phyloP scores from a whole-genome alignment of 2,113 vertebrate species.

The Hassar affinis region DNA sequence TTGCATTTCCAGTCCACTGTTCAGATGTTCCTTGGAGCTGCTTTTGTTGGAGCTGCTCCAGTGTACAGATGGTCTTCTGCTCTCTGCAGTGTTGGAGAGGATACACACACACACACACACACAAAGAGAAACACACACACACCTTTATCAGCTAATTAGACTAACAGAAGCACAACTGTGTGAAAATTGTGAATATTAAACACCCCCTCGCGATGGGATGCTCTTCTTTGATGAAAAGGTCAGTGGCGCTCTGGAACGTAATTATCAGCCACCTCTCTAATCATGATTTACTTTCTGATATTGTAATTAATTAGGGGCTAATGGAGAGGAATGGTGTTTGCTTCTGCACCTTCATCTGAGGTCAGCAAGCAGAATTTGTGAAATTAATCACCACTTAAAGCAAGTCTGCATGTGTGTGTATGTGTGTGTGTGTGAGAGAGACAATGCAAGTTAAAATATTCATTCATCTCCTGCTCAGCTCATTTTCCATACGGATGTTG shows the following conservation, averaged over 20 bases:
- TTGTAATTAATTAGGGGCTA: constrained; percentile 34
- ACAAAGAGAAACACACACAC: background rate
- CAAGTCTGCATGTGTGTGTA: background rate
- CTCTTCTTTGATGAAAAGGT: constrained; percentile 43
- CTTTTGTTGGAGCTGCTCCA: constrained; percentile 52
- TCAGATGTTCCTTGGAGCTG: constrained; percentile 42
- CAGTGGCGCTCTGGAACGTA: constrained; percentile 27
- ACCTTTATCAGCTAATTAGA: constrained; percentile 61
- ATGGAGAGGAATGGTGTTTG: constrained; percentile 32
- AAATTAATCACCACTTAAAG: constrained; percentile 34
- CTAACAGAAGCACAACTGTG: constrained; percentile 54
- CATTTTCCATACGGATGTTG: background rate
- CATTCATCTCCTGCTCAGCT: constrained; percentile 52
- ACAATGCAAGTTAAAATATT: constrained; percentile 51
- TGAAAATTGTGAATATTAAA: constrained; percentile 54
- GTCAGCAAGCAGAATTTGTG: background rate
- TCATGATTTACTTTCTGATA: constrained; percentile 35
- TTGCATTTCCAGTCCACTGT: constrained; percentile 54
- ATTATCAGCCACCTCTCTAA: constrained; percentile 33
- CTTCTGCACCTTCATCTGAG: constrained; percentile 19
- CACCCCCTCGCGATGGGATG: constrained; percentile 31
- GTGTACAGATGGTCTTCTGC: constrained; percentile 55
- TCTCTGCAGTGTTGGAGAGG: constrained; percentile 52
- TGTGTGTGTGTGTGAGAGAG: background rate
- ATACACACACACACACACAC: constrained; percentile 35